These are phyloP conservation scores for Polyommatus iphigenia DNA, from an alignment of 2,888 invertebrate genomes.

Conservation along the genomic window DNA sequence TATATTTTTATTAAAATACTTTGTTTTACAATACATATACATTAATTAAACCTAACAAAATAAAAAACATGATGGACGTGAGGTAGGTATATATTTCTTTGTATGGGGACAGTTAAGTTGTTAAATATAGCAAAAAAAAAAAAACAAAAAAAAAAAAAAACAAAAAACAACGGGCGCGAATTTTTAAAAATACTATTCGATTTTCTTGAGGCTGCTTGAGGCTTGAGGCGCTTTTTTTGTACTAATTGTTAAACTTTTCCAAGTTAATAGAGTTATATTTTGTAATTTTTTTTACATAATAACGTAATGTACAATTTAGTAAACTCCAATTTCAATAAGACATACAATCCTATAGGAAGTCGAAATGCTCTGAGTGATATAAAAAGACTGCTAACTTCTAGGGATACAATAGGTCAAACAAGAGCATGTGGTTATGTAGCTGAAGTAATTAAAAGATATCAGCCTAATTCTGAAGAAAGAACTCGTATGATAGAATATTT, in stretches of 20 bases:
- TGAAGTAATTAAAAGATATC: slow-evolving; percentile 62
- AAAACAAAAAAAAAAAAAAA: background rate
- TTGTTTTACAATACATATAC: too few relatives aligned
- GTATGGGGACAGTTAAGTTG: too few relatives aligned
- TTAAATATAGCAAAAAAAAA: background rate
- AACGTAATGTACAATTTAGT: slow-evolving; percentile 60
- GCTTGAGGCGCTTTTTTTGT: background rate
- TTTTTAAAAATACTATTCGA: background rate
- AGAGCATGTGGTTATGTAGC: slow-evolving; percentile 69
- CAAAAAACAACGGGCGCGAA: background rate
- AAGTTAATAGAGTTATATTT: background rate
- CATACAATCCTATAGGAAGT: slow-evolving; percentile 65
- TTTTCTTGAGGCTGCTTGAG: background rate
- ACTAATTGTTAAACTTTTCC: background rate
- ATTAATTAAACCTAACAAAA: too few relatives aligned
- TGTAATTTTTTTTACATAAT: background rate
- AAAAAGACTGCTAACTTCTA: slow-evolving; percentile 65
- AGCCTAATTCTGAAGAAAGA: slow-evolving; percentile 56
- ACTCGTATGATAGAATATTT: slow-evolving; percentile 61
- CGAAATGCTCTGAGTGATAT: slow-evolving; percentile 69
- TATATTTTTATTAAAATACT: too few relatives aligned
- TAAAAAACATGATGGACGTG: too few relatives aligned
- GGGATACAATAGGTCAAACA: slow-evolving; percentile 63
- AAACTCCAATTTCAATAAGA: slow-evolving; percentile 62
- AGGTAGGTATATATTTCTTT: too few relatives aligned